Percentiles rank a stretch among this genome's conserved stretches.
phyloP scores from a whole-genome alignment of 1,140 invertebrate genomes.

The Chrysoperla carnea region DNA sequence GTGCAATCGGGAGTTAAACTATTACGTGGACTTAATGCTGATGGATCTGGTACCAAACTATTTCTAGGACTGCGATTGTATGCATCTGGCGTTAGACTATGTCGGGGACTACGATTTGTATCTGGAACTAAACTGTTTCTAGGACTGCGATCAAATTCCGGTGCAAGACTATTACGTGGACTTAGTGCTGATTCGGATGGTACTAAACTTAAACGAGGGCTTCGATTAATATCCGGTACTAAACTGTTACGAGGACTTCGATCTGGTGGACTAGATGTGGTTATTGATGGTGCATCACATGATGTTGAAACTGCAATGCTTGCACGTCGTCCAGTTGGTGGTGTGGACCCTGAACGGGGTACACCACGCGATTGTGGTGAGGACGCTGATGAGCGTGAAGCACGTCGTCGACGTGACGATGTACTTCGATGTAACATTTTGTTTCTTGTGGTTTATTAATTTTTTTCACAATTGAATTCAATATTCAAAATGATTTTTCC shows the following conservation, averaged over 20 bases:
- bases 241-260: slow-evolving; percentile 41
- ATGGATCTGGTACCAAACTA: slow-evolving; percentile 20
- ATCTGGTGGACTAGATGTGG: slow-evolving; percentile 31
- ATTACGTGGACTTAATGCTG: slow-evolving; percentile 30
- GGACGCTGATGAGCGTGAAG: slow-evolving; percentile 41
- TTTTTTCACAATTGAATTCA: too few species aligned
- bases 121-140: slow-evolving; percentile 42
- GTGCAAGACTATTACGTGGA: slow-evolving; percentile 29
- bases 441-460: background rate
- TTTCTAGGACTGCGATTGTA: slow-evolving; percentile 21
- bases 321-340: slow-evolving; percentile 23
- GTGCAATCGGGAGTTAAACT: slow-evolving; percentile 22
- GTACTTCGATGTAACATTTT: slow-evolving; percentile 42
- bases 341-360: slow-evolving; percentile 24
- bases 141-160: slow-evolving; percentile 32
- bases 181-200: slow-evolving; percentile 36
- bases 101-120: slow-evolving; percentile 30
- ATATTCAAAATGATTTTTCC: too few species aligned
- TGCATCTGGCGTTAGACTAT: slow-evolving; percentile 22
- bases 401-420: slow-evolving; percentile 42
- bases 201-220: slow-evolving; percentile 38
- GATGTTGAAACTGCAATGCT: slow-evolving; percentile 27
- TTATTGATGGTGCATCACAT: slow-evolving; percentile 19
- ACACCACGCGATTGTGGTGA: slow-evolving; percentile 33
- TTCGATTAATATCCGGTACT: slow-evolving; percentile 32